Conservation (phyloP, 2,888 invertebrate genomes). For the Caenorhabditis plicata region DNA sequence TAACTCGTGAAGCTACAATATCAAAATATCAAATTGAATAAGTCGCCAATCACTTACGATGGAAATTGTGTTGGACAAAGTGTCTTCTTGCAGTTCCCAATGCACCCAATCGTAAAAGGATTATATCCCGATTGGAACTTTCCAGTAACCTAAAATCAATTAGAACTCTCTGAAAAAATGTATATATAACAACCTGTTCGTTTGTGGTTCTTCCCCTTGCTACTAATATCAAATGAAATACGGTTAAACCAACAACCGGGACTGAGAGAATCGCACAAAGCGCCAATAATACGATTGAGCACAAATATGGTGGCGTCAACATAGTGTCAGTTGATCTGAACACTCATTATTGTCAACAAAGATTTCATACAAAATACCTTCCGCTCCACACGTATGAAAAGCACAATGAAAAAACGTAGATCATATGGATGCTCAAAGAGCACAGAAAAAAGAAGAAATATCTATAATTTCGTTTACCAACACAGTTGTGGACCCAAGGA, state of each 20-base stretch:
- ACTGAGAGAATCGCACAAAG: constrained; percentile 87
- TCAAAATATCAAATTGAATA: not conserved
- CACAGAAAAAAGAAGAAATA: constrained; percentile 98
- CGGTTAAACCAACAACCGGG: constrained; percentile 94
- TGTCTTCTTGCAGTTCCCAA: constrained; percentile 89
- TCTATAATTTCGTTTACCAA: constrained; percentile 71
- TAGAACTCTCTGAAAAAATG: not conserved
- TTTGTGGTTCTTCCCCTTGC: constrained; percentile 95
- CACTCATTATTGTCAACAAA: constrained; percentile 2
- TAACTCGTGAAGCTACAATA: constrained; percentile 22
- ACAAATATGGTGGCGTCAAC: constrained; percentile 63
- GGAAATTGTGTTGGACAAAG: constrained; percentile 96
- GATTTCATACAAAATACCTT: constrained; percentile 20
- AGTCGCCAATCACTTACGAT: constrained; percentile 73
- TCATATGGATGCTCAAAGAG: constrained; percentile 93
- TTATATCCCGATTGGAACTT: constrained; percentile 98
- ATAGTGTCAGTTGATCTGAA: constrained; percentile 25
- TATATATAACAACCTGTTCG: constrained; percentile 76
- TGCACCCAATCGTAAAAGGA: constrained; percentile 93
- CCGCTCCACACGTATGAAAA: constrained; percentile 80
- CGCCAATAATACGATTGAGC: constrained; percentile 80
- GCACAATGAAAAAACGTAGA: constrained; percentile 91
- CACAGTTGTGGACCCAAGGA: constrained; percentile 67
- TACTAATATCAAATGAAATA: constrained; percentile 95
- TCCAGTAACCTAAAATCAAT: constrained; percentile 78